Percentiles rank a stretch among this genome's conserved stretches.
Conservation (phyloP, 2,797 vertebrate species). For the Paratrypauchen microcephalus region DNA sequence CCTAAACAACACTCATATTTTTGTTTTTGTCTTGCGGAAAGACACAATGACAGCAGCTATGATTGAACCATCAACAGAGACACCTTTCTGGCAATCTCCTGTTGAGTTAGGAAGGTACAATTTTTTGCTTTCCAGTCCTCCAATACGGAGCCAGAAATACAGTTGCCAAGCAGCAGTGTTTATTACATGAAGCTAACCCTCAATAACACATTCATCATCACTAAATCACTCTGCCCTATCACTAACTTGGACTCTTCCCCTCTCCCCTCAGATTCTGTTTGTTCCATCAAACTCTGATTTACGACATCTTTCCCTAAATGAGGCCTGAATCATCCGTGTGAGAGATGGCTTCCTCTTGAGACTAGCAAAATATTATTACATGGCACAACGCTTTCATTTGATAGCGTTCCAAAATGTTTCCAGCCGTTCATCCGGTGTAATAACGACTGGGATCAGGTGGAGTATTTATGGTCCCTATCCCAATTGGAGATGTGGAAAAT, state of each 20-base stretch:
- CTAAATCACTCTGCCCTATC: conserved; percentile 60
- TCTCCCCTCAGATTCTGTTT: conserved; percentile 62
- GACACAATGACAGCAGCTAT: background rate
- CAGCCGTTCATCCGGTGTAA: conserved; percentile 57
- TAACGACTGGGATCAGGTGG: conserved; percentile 55
- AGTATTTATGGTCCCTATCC: conserved; percentile 64
- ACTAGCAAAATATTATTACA: conserved; percentile 71
- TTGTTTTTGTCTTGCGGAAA: background rate
- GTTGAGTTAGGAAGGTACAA: background rate
- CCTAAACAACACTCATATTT: background rate
- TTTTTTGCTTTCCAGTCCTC: conserved; percentile 1
- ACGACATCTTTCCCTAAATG: conserved; percentile 64
- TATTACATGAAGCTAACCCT: conserved; percentile 16
- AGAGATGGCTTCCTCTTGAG: conserved; percentile 68
- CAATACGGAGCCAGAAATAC: background rate
- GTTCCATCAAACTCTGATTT: conserved; percentile 74
- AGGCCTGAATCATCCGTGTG: conserved; percentile 66
- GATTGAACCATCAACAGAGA: background rate
- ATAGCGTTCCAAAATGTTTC: conserved; percentile 68
- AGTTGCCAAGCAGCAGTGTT: conserved; percentile 10
- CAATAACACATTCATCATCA: conserved; percentile 47
- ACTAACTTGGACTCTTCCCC: conserved; percentile 25
- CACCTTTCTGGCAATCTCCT: background rate
- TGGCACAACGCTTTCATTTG: conserved; percentile 71
- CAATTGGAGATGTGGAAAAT: conserved; percentile 43